Evolutionary conservation across 2,888 invertebrate species (phyloP).

Genomic region (Agrotis puta): DNA sequence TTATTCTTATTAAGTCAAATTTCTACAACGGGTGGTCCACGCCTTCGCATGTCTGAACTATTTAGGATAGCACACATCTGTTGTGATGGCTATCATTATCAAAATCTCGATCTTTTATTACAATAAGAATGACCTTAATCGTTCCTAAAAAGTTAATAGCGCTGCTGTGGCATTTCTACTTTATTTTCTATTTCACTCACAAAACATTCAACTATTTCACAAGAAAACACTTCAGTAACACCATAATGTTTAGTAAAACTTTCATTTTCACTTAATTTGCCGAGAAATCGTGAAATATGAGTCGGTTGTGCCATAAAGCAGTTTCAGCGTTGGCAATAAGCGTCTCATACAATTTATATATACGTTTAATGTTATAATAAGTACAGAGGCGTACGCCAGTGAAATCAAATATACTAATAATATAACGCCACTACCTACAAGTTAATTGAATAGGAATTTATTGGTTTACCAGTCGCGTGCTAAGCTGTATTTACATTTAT

Average conservation of each 20-base stretch:
- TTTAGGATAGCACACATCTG: conserved; percentile 29
- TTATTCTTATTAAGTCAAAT: neutral
- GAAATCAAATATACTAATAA: conserved; percentile 75
- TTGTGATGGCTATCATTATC: conserved; percentile 11
- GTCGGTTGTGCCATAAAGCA: conserved; percentile 63
- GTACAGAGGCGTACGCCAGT: conserved; percentile 71
- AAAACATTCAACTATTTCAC: neutral
- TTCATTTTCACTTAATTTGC: conserved; percentile 56
- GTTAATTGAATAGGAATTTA: conserved; percentile 73
- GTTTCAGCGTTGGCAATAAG: conserved; percentile 70
- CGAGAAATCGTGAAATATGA: conserved; percentile 66
- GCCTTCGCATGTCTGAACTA: conserved; percentile 34
- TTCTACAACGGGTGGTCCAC: conserved; percentile 9
- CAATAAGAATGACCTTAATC: neutral
- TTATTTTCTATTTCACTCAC: conserved; percentile 6
- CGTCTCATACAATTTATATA: conserved; percentile 66
- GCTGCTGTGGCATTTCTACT: neutral
- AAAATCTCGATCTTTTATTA: conserved; percentile 5
- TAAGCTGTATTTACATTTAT: conserved; percentile 45
- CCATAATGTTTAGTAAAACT: conserved; percentile 26
- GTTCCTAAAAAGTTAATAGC: neutral
- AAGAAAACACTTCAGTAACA: conserved; percentile 14
- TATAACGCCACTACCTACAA: conserved; percentile 72
- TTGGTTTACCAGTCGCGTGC: conserved; percentile 49
- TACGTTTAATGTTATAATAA: conserved; percentile 71